These are phyloP conservation scores for Laticauda laticaudata DNA, from an alignment of 2,113 vertebrate species.

Conservation along the genomic window DNA sequence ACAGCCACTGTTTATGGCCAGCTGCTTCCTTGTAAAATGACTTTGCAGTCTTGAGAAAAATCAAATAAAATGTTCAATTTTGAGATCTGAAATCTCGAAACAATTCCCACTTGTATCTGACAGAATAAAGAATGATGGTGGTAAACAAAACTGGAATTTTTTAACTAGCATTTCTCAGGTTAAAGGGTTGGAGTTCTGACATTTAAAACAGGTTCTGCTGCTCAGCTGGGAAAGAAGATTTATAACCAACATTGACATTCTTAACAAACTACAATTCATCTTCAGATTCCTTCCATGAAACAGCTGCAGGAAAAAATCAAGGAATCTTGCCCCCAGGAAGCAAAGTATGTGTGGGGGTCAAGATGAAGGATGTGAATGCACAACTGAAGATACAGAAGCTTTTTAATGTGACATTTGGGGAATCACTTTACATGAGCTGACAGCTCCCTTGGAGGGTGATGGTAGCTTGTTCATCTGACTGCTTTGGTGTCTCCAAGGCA, in stretches of 20 bases:
- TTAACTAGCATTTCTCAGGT: not conserved
- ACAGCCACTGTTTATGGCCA: not conserved
- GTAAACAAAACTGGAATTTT: not conserved
- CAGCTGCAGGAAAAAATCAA: too few species aligned
- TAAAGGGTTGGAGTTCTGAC: not conserved
- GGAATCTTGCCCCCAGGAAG: too few species aligned
- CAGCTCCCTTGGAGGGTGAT: not conserved
- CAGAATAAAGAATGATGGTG: not conserved
- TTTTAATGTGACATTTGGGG: not conserved
- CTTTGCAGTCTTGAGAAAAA: not conserved
- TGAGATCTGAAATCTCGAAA: not conserved
- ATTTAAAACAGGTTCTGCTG: constrained; percentile 2
- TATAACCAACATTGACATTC: not conserved
- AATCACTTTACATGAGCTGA: not conserved
- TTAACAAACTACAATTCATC: not conserved
- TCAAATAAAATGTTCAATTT: not conserved
- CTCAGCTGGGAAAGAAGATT: not conserved
- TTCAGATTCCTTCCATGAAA: not conserved
- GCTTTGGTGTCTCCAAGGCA: not conserved
- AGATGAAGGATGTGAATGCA: not conserved
- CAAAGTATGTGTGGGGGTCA: not conserved
- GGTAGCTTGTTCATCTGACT: not conserved
- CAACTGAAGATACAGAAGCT: not conserved
- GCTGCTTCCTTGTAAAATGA: not conserved
- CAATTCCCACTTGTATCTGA: not conserved